Percentiles rank a stretch among this genome's conserved stretches.
These are phyloP conservation scores for Dendroctonus ponderosae DNA, from an alignment of 1,140 invertebrate genomes.

Conservation along the genomic window DNA sequence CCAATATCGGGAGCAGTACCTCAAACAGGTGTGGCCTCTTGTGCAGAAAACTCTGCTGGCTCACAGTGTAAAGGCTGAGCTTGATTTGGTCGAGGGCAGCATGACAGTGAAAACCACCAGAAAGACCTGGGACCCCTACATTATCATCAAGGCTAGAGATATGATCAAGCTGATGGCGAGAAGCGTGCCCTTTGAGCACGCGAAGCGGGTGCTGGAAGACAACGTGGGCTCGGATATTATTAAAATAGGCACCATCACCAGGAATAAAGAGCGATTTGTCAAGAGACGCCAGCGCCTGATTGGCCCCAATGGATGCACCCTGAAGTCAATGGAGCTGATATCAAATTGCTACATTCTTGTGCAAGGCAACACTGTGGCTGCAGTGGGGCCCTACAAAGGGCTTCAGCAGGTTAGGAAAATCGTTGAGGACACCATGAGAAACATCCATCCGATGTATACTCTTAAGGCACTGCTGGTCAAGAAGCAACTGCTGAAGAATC, in stretches of 20 bases:
- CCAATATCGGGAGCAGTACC: conserved; percentile 94
- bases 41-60: conserved; percentile 82
- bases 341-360: conserved; percentile 97
- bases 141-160: conserved; percentile 95
- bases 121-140: conserved; percentile 98
- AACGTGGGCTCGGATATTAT: conserved; percentile 94
- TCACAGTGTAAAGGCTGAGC: conserved; percentile 81
- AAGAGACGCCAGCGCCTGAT: conserved; percentile 93
- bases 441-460: conserved; percentile 99
- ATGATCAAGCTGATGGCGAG: conserved; percentile 93
- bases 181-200: conserved; percentile 97
- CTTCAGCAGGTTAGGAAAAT: conserved; percentile 89
- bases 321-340: conserved; percentile 97
- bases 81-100: conserved; percentile 91
- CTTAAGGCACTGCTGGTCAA: conserved; percentile 99
- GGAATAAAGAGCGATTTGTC: conserved; percentile 94
- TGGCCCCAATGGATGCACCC: conserved; percentile 93
- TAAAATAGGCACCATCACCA: conserved; percentile 88
- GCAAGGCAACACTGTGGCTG: conserved; percentile 97
- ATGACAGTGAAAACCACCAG: conserved; percentile 94
- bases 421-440: conserved; percentile 97
- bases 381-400: conserved; percentile 93
- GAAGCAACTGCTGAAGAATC: conserved; percentile 89
- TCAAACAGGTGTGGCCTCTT: conserved; percentile 94
- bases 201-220: conserved; percentile 80